Evolutionary conservation across 2,888 invertebrate species (phyloP).

Genomic region (Apamea crenata): DNA sequence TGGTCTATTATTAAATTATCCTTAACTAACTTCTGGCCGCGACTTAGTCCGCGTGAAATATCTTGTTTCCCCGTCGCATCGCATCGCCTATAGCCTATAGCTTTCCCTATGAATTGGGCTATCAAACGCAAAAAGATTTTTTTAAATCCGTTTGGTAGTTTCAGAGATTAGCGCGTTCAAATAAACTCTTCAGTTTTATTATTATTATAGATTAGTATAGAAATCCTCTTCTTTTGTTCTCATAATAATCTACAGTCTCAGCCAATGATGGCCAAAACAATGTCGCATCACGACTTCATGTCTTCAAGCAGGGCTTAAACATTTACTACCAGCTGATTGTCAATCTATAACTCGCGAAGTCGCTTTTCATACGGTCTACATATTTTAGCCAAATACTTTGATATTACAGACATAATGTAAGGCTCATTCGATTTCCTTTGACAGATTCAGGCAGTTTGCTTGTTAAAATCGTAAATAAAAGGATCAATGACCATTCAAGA

Average conservation of each 20-base stretch:
- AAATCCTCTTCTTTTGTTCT: background rate
- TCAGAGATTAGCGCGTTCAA: too few relatives aligned
- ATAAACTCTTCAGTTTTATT: too few relatives aligned
- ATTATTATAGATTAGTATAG: too few relatives aligned
- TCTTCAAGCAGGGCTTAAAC: background rate
- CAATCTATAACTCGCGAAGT: background rate
- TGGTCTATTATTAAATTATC: background rate
- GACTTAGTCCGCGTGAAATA: too few relatives aligned
- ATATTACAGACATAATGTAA: background rate
- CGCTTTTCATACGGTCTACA: background rate
- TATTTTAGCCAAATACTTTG: background rate
- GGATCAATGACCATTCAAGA: conserved; percentile 40
- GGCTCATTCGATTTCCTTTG: background rate
- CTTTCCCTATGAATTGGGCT: too few relatives aligned
- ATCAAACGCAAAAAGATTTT: too few relatives aligned
- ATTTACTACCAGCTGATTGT: conserved; percentile 28
- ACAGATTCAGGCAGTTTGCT: background rate
- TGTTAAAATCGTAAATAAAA: conserved; percentile 23
- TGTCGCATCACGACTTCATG: background rate
- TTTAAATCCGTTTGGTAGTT: too few relatives aligned
- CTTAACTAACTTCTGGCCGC: background rate
- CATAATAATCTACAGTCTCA: background rate
- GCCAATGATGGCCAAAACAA: background rate
- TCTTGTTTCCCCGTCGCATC: background rate
- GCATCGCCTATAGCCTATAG: too few relatives aligned